Base-by-base conservation (phyloP, 2,888 invertebrate species). In the Steinernema carpocapsae region DNA sequence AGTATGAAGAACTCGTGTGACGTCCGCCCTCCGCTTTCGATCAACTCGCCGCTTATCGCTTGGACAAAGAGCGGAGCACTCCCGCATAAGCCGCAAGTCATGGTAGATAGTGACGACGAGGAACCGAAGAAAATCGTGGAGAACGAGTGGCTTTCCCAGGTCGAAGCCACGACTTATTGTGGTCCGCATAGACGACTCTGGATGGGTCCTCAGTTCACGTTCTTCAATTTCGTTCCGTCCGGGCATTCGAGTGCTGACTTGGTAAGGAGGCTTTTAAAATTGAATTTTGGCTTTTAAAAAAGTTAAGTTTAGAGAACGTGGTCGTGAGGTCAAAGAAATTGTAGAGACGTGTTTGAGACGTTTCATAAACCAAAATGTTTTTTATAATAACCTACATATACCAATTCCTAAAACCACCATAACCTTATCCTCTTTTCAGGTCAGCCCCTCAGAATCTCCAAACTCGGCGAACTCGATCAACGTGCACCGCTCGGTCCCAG, bases 121-220 rank as follows among this genome's bases (percentile, higher is more conserved):
- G 73, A 48, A 48, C 59, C 29, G 26, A 70, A 48, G 29, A 37
- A 75, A 22, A n/a, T 42, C 26, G 19, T 32, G n/a, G 72, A 73
- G n/a, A 52, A 56, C 24, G 52, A 48, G 43, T 80, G 80, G 81
- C 78, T 83, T 26, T 81, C 72, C 29, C 85, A 97, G 90, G 96
- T 97, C 73, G 97, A 97, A 91, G 97, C 97, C 77, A 92, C 94
- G 82, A 97, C 97, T 3, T 97, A 97, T 89, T 93, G 94, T 3
- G 97, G 96, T 22, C 97, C 97, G 10, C 95, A 95, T 88, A 92
- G 91, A 24, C 82, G 90, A 26, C 91, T 99, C 29, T 99, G 99
- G 97, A 97, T 97, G 95, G 97, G 97, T 12, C 99, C 99, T n/a
- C 97, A 99, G 90, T 97, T 97, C 88, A 93, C 94, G 37, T 97